A percentile compares a stretch with the other conserved stretches of the same genome.
phyloP scores from a whole-genome alignment of 2,888 invertebrate genomes.

The Temnothorax rugatulus region DNA sequence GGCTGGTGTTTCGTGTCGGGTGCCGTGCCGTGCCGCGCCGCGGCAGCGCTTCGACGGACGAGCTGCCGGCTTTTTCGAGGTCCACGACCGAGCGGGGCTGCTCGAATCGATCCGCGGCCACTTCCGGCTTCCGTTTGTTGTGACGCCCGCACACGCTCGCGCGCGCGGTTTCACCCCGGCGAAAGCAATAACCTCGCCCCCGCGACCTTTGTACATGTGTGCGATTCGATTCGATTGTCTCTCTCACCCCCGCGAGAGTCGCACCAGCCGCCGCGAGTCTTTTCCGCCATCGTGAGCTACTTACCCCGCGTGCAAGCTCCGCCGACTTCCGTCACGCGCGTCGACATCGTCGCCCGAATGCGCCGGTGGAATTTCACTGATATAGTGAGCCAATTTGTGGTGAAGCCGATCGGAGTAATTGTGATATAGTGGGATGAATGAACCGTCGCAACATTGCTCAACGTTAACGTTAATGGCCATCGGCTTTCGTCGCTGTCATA shows the following conservation, averaged over 20 bases:
- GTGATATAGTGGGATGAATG: conserved; percentile 19
- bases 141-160: conserved; percentile 71
- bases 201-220: conserved; percentile 50
- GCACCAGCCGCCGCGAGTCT: background rate
- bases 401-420: background rate
- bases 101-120: conserved; percentile 71
- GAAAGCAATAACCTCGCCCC: conserved; percentile 60
- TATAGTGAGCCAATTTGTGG: background rate
- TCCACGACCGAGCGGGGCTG: conserved; percentile 76
- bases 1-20: conserved; percentile 78
- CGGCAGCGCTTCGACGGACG: conserved; percentile 73
- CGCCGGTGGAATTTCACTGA: background rate
- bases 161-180: conserved; percentile 58
- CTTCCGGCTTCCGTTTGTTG: conserved; percentile 80
- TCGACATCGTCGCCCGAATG: background rate
- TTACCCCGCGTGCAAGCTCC: conserved; percentile 13
- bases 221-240: conserved; percentile 40
- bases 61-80: conserved; percentile 75
- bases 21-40: conserved; percentile 66
- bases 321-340: conserved; percentile 23
- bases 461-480: background rate
- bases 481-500: no score
- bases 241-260: background rate
- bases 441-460: background rate
- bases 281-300: conserved; percentile 23